Conservation (phyloP, 2,797 vertebrate genomes). For the Chromis chromis region DNA sequence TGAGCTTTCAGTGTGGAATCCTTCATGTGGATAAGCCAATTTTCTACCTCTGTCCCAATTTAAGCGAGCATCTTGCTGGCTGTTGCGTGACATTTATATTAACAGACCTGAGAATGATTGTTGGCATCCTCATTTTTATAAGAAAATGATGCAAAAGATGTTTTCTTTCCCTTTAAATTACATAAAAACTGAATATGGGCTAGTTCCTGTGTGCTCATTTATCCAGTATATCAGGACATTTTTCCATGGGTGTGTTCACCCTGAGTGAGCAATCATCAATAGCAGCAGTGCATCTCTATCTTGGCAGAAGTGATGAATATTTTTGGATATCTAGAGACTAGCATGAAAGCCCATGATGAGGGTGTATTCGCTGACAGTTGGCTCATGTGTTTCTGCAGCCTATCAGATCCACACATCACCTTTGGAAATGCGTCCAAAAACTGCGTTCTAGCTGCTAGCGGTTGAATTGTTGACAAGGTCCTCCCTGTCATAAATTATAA, state of each 20-base stretch:
- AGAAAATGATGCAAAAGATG: neutral
- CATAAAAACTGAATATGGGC: constrained; percentile 21
- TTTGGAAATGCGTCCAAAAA: constrained; percentile 1
- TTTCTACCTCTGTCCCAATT: neutral
- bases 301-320: neutral
- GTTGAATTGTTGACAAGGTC: neutral
- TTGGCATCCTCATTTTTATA: constrained; percentile 1
- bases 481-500: constrained; percentile 12
- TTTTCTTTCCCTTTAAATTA: neutral
- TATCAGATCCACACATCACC: neutral
- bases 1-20: no score
- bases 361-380: neutral
- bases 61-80: neutral
- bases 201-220: neutral
- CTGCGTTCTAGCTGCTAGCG: constrained; percentile 9
- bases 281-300: neutral
- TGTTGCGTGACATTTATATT: neutral
- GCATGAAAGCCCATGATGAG: neutral
- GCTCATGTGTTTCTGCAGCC: neutral
- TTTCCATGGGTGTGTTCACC: neutral
- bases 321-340: neutral
- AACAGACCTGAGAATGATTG: neutral
- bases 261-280: neutral
- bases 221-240: neutral
- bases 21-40: neutral